These are phyloP conservation scores for Pteromalus puparum DNA, from an alignment of 1,140 invertebrate genomes.

Conservation along the genomic window DNA sequence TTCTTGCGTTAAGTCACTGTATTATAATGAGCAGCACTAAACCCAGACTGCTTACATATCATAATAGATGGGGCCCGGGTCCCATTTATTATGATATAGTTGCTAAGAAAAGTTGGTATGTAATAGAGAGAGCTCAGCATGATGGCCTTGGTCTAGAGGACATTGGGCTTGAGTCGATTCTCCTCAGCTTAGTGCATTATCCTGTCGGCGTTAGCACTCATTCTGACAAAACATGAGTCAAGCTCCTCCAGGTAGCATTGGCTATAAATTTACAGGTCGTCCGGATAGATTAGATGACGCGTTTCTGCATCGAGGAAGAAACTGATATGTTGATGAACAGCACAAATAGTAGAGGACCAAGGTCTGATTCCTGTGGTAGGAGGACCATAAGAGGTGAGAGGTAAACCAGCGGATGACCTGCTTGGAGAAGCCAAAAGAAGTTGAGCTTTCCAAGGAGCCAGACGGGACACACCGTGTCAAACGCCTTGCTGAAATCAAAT, in stretches of 20 bases:
- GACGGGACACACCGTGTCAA: not conserved
- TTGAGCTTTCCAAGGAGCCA: not conserved
- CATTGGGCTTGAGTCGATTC: not conserved
- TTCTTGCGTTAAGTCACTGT: too few species aligned
- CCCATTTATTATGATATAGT: too few species aligned
- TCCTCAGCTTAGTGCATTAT: not conserved
- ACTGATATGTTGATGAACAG: not conserved
- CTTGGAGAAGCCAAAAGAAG: too few species aligned
- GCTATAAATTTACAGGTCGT: not conserved
- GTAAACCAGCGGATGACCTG: not conserved
- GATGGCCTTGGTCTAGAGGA: not conserved
- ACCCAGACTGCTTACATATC: too few species aligned
- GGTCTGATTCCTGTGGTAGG: not conserved
- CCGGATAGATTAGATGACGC: not conserved
- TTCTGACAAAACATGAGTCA: not conserved
- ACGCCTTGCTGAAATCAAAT: not conserved
- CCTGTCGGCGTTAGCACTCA: not conserved
- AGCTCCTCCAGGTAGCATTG: not conserved
- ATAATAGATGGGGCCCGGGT: too few species aligned
- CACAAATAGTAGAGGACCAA: not conserved
- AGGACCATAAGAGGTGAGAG: not conserved
- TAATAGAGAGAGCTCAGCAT: not conserved
- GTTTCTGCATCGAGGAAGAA: too few species aligned
- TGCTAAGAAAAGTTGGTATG: too few species aligned
- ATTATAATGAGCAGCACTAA: too few species aligned